Percentiles rank a stretch among this genome's conserved stretches.
Evolutionary conservation across 1,140 invertebrate species (phyloP).

Genomic region (Eumeta japonica): DNA sequence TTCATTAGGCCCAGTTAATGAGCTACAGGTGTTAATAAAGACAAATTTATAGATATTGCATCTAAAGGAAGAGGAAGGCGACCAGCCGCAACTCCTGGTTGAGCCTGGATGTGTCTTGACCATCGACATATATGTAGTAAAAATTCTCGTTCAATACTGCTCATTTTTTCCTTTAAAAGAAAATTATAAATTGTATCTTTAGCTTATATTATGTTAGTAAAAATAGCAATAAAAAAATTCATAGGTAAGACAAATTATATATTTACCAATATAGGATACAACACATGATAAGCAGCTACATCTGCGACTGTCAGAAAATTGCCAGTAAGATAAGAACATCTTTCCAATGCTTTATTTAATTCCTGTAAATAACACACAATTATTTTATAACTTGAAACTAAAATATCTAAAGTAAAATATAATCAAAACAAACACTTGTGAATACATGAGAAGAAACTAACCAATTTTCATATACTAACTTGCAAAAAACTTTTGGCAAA

Average conservation of each 20-base stretch:
- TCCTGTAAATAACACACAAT: too few species aligned
- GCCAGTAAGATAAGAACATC: constrained; percentile 37
- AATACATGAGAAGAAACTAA: not conserved
- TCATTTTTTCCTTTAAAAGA: constrained; percentile 33
- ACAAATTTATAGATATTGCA: constrained; percentile 28
- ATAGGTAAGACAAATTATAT: constrained; percentile 3
- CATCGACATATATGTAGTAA: constrained; percentile 38
- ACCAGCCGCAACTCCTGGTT: constrained; percentile 28
- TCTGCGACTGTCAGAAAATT: constrained; percentile 32
- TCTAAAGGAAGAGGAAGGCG: constrained; percentile 28
- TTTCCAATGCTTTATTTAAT: constrained; percentile 35
- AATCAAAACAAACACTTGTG: not conserved
- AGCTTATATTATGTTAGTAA: not conserved
- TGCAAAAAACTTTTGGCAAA: constrained; percentile 41
- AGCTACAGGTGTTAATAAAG: constrained; percentile 30
- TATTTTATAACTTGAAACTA: too few species aligned
- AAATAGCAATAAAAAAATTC: not conserved
- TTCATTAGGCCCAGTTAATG: too few species aligned
- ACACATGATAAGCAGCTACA: constrained; percentile 35
- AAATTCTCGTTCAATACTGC: constrained; percentile 29
- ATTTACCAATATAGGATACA: constrained; percentile 44
- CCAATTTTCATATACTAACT: constrained; percentile 9
- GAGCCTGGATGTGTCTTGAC: constrained; percentile 41
- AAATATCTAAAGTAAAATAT: constrained; percentile 25
- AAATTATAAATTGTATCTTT: constrained; percentile 6